Base-by-base conservation (phyloP, 2,888 invertebrate genomes). In the Eupsilia transversa region DNA sequence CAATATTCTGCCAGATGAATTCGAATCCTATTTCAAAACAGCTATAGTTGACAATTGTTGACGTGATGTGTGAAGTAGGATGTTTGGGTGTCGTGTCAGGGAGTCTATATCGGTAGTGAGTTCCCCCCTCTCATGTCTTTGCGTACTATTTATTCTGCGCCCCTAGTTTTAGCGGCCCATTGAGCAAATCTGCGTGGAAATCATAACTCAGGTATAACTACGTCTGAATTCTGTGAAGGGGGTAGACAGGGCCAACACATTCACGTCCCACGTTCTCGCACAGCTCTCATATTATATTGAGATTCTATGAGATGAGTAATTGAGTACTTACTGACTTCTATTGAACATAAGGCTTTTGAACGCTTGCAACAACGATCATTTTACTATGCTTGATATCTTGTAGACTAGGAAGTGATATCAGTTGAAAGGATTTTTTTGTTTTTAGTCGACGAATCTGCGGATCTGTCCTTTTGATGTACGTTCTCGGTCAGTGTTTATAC, bases 61-160 rank as follows among this genome's bases (percentile, higher is more conserved):
- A 20, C 17, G 20, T 38, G 38, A 23, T n/a, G n/a, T n/a, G 33
- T 27, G 30, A 46, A 10, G 35, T 79, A 56, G n/a, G 69, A 74
- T 66, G 64, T 77, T 81, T 76, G 35, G 33, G 46, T 54, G 54
- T 30, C n/a, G 20, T 14, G 27, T 64, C 52, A 74, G 63, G 77
- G 69, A 80, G 87, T 92, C 94, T 94, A 94, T 93, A 93, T 93
- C 89, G 87, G 94, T 93, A 89, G 85, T 81, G 86, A 80, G 86
- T 79, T 86, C 81, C 88, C 88, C 88, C 88, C 87, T 89, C 88
- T 84, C 80, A 79, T 80, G 89, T 88, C 87, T 89, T 90, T 88
- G 87, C 89, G 91, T 92, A 94, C 93, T 94, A 94, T 93, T 92
- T 94, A 91, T 92, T 90, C 89, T 87, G 84, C 84, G 87, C 89